Base-by-base conservation (phyloP, 2,888 invertebrate genomes). In the Pherbina coryleti region DNA sequence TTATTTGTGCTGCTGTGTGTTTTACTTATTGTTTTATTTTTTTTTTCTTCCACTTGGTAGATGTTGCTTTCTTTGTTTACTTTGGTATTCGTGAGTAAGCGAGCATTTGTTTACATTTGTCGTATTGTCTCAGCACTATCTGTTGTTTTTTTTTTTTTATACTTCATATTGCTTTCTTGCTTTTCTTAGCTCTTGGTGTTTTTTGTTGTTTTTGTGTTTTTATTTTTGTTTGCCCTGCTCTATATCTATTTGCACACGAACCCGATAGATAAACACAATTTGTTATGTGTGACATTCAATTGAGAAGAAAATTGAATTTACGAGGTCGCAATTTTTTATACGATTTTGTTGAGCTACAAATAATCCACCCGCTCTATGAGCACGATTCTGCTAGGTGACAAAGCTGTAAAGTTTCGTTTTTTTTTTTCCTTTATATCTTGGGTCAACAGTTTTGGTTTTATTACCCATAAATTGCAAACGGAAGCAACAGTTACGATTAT, bases 221-320 rank as follows among this genome's bases (percentile, higher is more conserved):
- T 82, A 78, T 82, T 82, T 81, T 79, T 53, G 49, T 55, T 78
- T 76, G 77, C 74, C 70, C 37, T 75, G 64, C 77, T 73, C 79
- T 75, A 75, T 78, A 78, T 82, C 79, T 82, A 83, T 83, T 83
- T 83, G 79, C 82, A 79, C 82, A 84, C 82, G 82, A 82, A 81
- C 60, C 80, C 80, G 64, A 81, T 80, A 80, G 82, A 80, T 82
- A 83, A 84, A 84, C 78, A 84, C 82, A 81, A 84, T 83, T 82
- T 82, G 81, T 83, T 84, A 84, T 83, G 85, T 83, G 83, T 83
- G 82, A 79, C 81, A 82, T 83, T 83, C 82, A 84, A 86, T 86
- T 86, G 84, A 80, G 82, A 79, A 84, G 84, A 85, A 86, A 86
- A 85, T 86, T 83, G 82, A 86, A 85, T 85, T 86, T 83, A 80